Evolutionary conservation across 2,113 vertebrate genomes (phyloP).

Genomic region (Muntiacus reevesi): DNA sequence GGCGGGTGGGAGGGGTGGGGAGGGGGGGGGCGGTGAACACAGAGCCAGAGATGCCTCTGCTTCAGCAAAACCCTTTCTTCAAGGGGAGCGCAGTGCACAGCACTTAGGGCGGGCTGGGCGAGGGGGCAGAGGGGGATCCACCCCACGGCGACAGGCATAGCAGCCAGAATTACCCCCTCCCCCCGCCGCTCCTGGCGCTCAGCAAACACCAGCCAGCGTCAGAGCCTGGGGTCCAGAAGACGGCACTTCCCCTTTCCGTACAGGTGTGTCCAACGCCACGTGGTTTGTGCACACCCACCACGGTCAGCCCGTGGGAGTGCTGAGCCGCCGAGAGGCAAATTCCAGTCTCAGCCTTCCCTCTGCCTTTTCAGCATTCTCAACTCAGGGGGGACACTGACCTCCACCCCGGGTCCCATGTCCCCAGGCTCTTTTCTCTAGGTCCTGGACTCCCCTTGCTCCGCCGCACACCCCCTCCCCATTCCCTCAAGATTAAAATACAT

Average conservation of each 20-base stretch:
- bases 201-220: background rate
- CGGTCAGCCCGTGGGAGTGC: background rate
- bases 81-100: too few relatives aligned
- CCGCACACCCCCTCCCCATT: background rate
- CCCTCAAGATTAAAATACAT: background rate
- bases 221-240: background rate
- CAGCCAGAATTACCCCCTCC: rapidly evolving
- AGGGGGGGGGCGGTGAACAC: rapidly evolving
- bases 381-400: background rate
- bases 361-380: background rate
- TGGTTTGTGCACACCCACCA: background rate
- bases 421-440: too few relatives aligned
- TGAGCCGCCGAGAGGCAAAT: background rate
- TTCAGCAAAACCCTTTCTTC: background rate
- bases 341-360: background rate
- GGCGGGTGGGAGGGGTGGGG: rapidly evolving
- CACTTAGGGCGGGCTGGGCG: background rate
- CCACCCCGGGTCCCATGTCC: background rate
- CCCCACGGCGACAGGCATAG: rapidly evolving
- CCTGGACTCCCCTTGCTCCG: background rate
- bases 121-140: background rate
- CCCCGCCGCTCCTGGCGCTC: background rate
- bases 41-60: background rate
- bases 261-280: too few relatives aligned
- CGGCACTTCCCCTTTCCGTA: rapidly evolving